Evolutionary conservation across 2,888 invertebrate genomes (phyloP).

Genomic region (Tanaodytes sp.): DNA sequence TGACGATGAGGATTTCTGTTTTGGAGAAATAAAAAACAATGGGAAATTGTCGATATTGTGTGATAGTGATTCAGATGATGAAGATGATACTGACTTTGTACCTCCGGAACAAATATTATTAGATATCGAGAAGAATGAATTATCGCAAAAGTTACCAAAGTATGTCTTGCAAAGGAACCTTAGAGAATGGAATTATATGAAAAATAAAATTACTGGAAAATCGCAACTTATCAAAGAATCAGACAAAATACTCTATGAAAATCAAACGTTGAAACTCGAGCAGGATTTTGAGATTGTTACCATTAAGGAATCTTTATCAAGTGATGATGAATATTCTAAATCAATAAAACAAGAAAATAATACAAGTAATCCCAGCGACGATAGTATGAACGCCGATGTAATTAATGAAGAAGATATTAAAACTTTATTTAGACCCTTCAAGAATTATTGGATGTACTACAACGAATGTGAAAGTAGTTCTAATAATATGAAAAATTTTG

Average conservation of each 20-base stretch:
- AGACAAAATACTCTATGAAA: background rate
- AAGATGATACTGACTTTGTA: background rate
- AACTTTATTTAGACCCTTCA: slow-evolving; percentile 62
- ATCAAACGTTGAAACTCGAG: background rate
- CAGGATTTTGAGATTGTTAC: background rate
- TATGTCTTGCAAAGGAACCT: background rate
- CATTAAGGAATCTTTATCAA: background rate
- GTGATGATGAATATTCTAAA: background rate
- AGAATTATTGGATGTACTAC: slow-evolving; percentile 70
- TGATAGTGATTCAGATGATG: slow-evolving; percentile 47
- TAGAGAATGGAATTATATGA: background rate
- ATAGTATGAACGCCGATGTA: background rate
- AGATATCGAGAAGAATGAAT: slow-evolving; percentile 33
- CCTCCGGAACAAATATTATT: slow-evolving; percentile 28
- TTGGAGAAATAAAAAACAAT: slow-evolving; percentile 57
- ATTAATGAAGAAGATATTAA: slow-evolving; percentile 18
- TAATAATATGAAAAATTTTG: background rate
- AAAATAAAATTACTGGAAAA: background rate
- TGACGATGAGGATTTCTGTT: slow-evolving; percentile 59
- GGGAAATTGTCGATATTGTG: slow-evolving; percentile 61
- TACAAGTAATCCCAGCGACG: background rate
- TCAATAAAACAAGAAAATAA: slow-evolving; percentile 1
- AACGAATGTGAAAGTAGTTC: slow-evolving; percentile 59
- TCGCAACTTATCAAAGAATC: background rate
- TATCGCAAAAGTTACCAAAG: background rate